A percentile compares a stretch with the other conserved stretches of the same genome.
These are phyloP conservation scores for Puma concolor DNA, from an alignment of 2,113 vertebrate genomes.

Conservation along the genomic window DNA sequence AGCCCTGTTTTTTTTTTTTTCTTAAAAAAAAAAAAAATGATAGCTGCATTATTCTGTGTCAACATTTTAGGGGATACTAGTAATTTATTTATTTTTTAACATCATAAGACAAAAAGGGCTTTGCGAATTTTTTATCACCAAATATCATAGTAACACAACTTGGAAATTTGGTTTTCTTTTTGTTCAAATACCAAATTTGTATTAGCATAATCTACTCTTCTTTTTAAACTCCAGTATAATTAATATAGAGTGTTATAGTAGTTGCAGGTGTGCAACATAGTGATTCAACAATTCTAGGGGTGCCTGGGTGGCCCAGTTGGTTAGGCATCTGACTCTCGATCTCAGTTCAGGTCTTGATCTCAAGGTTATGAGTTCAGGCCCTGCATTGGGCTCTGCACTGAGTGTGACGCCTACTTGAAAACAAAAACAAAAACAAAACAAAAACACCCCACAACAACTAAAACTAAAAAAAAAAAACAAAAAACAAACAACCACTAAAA, in stretches of 20 bases:
- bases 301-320: too few relatives aligned
- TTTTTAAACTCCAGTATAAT: background rate
- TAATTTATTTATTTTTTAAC: slow-evolving; percentile 15
- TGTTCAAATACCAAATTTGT: background rate
- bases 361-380: too few relatives aligned
- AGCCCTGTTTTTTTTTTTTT: too few relatives aligned
- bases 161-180: background rate
- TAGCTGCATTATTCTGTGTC: slow-evolving; percentile 7
- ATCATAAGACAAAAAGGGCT: background rate
- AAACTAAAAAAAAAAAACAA: too few relatives aligned
- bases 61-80: background rate
- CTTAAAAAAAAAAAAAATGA: background rate
- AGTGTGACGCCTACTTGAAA: too few relatives aligned
- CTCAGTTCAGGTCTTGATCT: too few relatives aligned
- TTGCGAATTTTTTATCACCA: background rate
- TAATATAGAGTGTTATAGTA: background rate
- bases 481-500: too few relatives aligned
- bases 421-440: too few relatives aligned
- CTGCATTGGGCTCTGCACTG: too few relatives aligned
- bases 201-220: background rate
- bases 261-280: background rate
- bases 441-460: too few relatives aligned
- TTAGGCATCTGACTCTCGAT: too few relatives aligned
- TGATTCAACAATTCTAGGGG: background rate
- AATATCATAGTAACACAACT: background rate